These are phyloP conservation scores for Protophormia terraenovae DNA, from an alignment of 2,888 invertebrate genomes.

Conservation along the genomic window DNA sequence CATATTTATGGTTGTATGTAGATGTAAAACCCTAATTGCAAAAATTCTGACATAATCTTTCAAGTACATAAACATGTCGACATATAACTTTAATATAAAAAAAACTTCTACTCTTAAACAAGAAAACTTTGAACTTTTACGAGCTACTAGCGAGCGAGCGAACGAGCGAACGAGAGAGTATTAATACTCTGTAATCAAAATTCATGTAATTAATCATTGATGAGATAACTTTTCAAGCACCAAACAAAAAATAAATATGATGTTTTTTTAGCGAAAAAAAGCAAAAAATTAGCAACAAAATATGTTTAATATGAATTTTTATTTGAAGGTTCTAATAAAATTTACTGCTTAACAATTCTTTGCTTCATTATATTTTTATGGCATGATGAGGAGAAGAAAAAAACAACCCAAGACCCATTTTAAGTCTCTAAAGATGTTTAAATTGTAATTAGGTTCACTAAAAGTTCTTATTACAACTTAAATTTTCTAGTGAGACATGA, in stretches of 20 bases:
- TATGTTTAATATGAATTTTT: background rate
- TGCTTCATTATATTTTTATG: constrained; percentile 44
- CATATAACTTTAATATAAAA: background rate
- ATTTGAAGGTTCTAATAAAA: background rate
- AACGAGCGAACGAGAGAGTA: background rate
- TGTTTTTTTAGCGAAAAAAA: background rate
- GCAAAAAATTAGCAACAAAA: background rate
- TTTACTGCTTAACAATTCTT: too few relatives aligned
- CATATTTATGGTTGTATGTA: too few relatives aligned
- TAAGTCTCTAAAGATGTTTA: constrained; percentile 46
- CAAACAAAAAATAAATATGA: background rate
- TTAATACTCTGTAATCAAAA: constrained; percentile 20
- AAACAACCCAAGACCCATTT: too few relatives aligned
- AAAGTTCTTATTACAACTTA: background rate
- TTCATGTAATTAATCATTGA: constrained; percentile 52
- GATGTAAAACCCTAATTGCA: background rate
- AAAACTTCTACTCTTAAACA: background rate
- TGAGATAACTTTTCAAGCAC: constrained; percentile 24
- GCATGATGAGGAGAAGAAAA: too few relatives aligned
- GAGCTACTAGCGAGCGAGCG: background rate
- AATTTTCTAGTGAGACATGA: too few relatives aligned
- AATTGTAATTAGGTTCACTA: constrained; percentile 43
- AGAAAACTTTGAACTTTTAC: background rate
- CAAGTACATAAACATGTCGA: background rate
- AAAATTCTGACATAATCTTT: background rate